These are phyloP conservation scores for Erethizon dorsatum DNA, from an alignment of 2,797 vertebrate species.

Conservation along the genomic window DNA sequence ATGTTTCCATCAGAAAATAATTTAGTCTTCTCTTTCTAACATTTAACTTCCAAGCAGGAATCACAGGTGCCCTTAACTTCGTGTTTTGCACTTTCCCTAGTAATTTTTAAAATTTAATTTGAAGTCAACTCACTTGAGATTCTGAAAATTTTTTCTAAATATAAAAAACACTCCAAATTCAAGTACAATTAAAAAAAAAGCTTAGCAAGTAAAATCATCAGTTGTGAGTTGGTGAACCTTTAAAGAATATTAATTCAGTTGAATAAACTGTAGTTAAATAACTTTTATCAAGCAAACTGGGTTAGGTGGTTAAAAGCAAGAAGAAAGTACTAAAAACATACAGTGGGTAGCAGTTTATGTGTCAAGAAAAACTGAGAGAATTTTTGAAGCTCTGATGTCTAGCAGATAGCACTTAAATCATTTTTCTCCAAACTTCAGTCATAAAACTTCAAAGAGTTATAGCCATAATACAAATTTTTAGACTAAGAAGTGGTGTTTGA, in stretches of 20 bases:
- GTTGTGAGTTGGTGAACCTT: slow-evolving; percentile 87
- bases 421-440: slow-evolving; percentile 99
- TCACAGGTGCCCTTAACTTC: neutral
- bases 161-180: neutral
- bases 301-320: slow-evolving; percentile 94
- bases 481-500: slow-evolving; percentile 99
- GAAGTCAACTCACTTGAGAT: slow-evolving; percentile 79
- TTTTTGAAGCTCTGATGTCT: slow-evolving; percentile 98
- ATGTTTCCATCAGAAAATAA: slow-evolving; percentile 37
- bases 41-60: slow-evolving; percentile 55
- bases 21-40: slow-evolving; percentile 45
- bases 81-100: slow-evolving; percentile 22
- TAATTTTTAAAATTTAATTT: slow-evolving; percentile 37
- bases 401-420: slow-evolving; percentile 99
- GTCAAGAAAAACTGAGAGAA: slow-evolving; percentile 98
- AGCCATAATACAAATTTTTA: slow-evolving; percentile 99
- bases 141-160: slow-evolving; percentile 30
- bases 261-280: slow-evolving; percentile 91
- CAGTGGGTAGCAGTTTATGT: slow-evolving; percentile 96
- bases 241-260: slow-evolving; percentile 90
- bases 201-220: slow-evolving; percentile 81
- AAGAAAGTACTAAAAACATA: slow-evolving; percentile 92
- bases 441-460: slow-evolving; percentile 99
- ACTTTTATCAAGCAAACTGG: slow-evolving; percentile 95
- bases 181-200: neutral